Conservation (phyloP, 1,140 invertebrate species). For the Goniozus legneri region DNA sequence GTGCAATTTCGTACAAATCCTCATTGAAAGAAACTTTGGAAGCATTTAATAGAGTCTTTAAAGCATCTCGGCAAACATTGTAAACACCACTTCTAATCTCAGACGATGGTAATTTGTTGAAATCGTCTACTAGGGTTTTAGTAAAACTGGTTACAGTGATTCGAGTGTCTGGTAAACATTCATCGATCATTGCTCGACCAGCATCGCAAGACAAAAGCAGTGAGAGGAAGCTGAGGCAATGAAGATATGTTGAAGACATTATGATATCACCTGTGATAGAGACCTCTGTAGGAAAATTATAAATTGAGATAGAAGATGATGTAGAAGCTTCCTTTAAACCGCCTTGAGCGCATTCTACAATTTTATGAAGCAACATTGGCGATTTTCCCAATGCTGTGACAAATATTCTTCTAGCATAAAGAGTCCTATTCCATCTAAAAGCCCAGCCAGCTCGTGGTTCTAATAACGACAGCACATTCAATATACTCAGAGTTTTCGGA, state of each 20-base stretch:
- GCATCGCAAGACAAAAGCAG: slow-evolving; percentile 36
- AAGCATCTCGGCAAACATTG: slow-evolving; percentile 30
- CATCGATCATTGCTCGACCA: slow-evolving; percentile 32
- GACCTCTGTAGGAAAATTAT: slow-evolving; percentile 37
- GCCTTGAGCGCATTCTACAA: slow-evolving; percentile 25
- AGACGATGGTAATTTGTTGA: slow-evolving; percentile 34
- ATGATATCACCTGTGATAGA: slow-evolving; percentile 46
- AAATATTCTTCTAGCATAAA: slow-evolving; percentile 36
- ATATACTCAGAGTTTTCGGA: slow-evolving; percentile 29
- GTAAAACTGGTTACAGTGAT: slow-evolving; percentile 38
- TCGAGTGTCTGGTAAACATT: slow-evolving; percentile 26
- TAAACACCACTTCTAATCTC: slow-evolving; percentile 39
- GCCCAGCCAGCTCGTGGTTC: slow-evolving; percentile 47
- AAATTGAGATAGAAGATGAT: slow-evolving; percentile 29
- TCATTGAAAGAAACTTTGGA: slow-evolving; percentile 30
- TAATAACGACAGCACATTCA: slow-evolving; percentile 43
- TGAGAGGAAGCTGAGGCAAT: slow-evolving; percentile 39
- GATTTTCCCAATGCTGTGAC: slow-evolving; percentile 35
- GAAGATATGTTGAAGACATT: slow-evolving; percentile 43
- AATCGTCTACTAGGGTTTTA: slow-evolving; percentile 27
- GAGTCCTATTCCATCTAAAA: slow-evolving; percentile 41
- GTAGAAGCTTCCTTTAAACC: slow-evolving; percentile 32
- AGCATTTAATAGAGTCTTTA: slow-evolving; percentile 34
- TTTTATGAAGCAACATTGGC: slow-evolving; percentile 34
- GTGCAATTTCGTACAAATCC: slow-evolving; percentile 36